Percentiles rank a stretch among this genome's conserved stretches.
Evolutionary conservation across 2,888 invertebrate genomes (phyloP).

Genomic region (Hemistola chrysoprasaria): DNA sequence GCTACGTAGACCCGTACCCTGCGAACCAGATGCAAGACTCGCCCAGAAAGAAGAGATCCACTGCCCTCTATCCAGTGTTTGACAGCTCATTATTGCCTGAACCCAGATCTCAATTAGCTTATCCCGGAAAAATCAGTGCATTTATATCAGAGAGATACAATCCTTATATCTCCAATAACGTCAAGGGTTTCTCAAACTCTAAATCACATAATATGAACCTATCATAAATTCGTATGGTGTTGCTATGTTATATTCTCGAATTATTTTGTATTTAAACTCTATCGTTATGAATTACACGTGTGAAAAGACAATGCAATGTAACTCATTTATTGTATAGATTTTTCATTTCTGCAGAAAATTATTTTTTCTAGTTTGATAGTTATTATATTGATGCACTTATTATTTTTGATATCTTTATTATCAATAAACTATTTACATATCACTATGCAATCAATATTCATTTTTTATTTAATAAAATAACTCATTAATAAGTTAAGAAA

Average conservation of each 20-base stretch:
- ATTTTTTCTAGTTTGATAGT: too few relatives aligned
- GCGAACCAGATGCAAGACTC: constrained; percentile 71
- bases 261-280: constrained; percentile 1
- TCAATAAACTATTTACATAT: too few relatives aligned
- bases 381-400: too few relatives aligned
- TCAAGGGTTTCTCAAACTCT: constrained; percentile 40
- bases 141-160: constrained; percentile 70
- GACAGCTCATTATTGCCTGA: constrained; percentile 48
- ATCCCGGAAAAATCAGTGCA: constrained; percentile 57
- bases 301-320: too few relatives aligned
- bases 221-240: constrained; percentile 26
- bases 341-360: too few relatives aligned
- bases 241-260: constrained; percentile 3
- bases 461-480: too few relatives aligned
- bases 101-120: constrained; percentile 40
- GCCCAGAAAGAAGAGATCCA: constrained; percentile 69
- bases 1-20: constrained; percentile 76
- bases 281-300: background rate
- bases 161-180: constrained; percentile 60
- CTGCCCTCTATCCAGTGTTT: constrained; percentile 54
- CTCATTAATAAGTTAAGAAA: too few relatives aligned
- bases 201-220: constrained; percentile 38
- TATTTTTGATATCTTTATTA: too few relatives aligned
- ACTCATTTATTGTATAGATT: too few relatives aligned
- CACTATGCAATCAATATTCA: too few relatives aligned